Evolutionary conservation across 2,888 invertebrate species (phyloP).

Genomic region (Drosophila nigricruria): DNA sequence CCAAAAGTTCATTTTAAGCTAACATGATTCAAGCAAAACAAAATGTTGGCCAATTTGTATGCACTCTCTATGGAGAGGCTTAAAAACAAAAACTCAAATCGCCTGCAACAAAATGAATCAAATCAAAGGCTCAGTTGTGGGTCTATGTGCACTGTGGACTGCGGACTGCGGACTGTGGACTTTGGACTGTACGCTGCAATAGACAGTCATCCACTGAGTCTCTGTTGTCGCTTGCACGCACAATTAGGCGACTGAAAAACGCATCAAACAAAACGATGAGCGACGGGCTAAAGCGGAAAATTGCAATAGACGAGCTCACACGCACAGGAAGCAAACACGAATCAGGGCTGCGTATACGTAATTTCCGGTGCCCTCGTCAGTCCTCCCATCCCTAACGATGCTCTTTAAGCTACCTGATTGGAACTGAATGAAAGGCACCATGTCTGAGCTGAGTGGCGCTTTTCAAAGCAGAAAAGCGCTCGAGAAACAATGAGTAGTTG

Average conservation of each 20-base stretch:
- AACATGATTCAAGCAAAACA: neutral
- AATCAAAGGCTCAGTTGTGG: constrained; percentile 16
- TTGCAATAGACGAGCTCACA: constrained; percentile 16
- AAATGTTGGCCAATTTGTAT: constrained; percentile 24
- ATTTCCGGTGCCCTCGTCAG: constrained; percentile 15
- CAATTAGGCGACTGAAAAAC: constrained; percentile 63
- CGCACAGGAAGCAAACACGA: constrained; percentile 22
- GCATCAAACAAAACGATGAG: constrained; percentile 37
- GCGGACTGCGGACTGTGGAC: neutral
- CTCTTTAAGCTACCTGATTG: neutral
- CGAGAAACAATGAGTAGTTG: neutral
- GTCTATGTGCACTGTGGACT: neutral
- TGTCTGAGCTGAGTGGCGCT: neutral
- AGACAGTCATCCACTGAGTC: constrained; percentile 14
- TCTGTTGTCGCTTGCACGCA: constrained; percentile 59
- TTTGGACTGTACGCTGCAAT: neutral
- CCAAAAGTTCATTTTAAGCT: neutral
- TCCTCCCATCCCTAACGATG: neutral
- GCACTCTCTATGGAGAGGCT: constrained; percentile 14
- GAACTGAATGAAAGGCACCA: neutral
- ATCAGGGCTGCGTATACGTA: constrained; percentile 27
- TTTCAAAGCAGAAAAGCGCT: neutral
- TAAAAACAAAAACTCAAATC: constrained; percentile 8
- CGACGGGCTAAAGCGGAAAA: constrained; percentile 12
- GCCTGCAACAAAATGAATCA: constrained; percentile 8